Conservation (phyloP, 2,888 invertebrate genomes). For the Oscheius onirici region DNA sequence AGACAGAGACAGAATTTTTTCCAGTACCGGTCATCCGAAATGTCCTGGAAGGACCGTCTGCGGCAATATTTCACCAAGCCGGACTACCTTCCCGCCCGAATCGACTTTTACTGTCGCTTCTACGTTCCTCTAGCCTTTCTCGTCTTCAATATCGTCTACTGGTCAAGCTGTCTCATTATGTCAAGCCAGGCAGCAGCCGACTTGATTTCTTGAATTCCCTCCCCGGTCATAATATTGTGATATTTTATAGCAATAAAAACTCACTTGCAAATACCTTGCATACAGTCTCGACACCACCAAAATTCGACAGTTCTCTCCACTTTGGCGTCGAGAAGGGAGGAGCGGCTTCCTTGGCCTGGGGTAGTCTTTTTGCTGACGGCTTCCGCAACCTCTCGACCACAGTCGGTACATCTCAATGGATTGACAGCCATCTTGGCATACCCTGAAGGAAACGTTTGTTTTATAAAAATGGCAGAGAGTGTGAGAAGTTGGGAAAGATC, state of each 20-base stretch:
- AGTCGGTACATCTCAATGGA: conserved; percentile 44
- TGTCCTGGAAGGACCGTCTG: conserved; percentile 43
- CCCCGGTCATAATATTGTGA: conserved; percentile 5
- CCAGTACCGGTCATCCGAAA: conserved; percentile 32
- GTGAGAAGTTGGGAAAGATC: no score
- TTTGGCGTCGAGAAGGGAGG: not conserved
- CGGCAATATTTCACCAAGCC: conserved; percentile 64
- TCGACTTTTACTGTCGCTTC: conserved; percentile 87
- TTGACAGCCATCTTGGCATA: not conserved
- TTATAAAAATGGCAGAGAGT: no score
- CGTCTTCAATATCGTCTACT: conserved; percentile 63
- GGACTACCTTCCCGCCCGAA: conserved; percentile 77
- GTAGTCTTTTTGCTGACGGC: conserved; percentile 5
- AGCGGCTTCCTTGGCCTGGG: not conserved
- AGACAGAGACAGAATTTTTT: not conserved
- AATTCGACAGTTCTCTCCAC: conserved; percentile 40
- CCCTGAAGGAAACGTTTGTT: no score
- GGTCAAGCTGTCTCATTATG: conserved; percentile 60
- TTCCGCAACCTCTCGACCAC: conserved; percentile 32
- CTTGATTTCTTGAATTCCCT: not conserved
- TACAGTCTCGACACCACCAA: conserved; percentile 63
- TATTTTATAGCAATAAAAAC: conserved; percentile 33
- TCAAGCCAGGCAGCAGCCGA: conserved; percentile 26
- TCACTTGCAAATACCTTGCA: conserved; percentile 57
- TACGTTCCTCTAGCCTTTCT: conserved; percentile 67